Base-by-base conservation (phyloP, 2,797 vertebrate genomes). In the Phrynocephalus forsythii region DNA sequence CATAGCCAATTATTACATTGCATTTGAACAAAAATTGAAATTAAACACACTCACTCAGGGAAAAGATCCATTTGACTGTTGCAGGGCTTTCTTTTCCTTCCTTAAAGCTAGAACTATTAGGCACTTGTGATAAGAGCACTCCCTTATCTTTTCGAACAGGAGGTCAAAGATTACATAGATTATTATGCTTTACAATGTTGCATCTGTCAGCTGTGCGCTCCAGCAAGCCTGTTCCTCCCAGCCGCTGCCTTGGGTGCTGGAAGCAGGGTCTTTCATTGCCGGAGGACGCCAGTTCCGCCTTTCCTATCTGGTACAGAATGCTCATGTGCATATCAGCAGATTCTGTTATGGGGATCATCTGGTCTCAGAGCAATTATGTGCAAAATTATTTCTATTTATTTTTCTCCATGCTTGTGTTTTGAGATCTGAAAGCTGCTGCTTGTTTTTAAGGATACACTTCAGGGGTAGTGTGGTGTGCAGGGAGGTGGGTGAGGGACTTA, bases 141-240 rank as follows among this genome's bases (percentile, higher is more conserved):
- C 0, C 83, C 67, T 63, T 30, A 33, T 68, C 48, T 63, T 8
- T 82, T 75, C 33, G 75, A 77, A 79, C 81, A 84, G 82, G 67
- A 79, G 73, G 38, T 86, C 85, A 84, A 69, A 83, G 86, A 81
- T 7, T 75, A 48, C 71, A 78, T 33, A 67, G 67, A 75, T 86
- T 68, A 81, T 88, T 84, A 90, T 87, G 81, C 68, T 38, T 83
- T 60, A 83, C 28, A 83, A 71, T 56, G 16, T 82, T 82, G 79
- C 89, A 92, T 91, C 86, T 92, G 84, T 91, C 90, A 71, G 33
- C 16, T 84, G 68, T 83, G 79, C 52, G 60, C 67, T 87, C 75
- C 89, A 86, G 85, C 67, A 84, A 90, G 85, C 79, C 28, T 90
- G 50, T 80, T 63, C 56, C 63, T 86, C 77, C 63, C 69, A 30